A percentile compares a stretch with the other conserved stretches of the same genome.
Evolutionary conservation across 2,888 invertebrate species (phyloP).

Genomic region (Diabrotica balteata): DNA sequence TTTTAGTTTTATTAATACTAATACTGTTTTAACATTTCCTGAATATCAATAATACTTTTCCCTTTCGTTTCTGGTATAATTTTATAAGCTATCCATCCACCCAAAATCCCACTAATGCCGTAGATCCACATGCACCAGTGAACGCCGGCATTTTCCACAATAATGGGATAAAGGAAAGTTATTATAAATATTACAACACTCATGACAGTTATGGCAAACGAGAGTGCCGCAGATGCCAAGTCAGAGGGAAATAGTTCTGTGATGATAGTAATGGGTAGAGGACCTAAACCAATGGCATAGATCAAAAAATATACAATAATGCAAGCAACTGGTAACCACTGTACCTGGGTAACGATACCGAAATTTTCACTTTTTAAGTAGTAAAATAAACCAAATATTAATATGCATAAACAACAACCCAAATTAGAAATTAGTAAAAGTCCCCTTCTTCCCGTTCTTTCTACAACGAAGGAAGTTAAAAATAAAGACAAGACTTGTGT

Average conservation of each 20-base stretch:
- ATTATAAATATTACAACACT: slow-evolving; percentile 16
- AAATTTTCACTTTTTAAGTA: slow-evolving; percentile 60
- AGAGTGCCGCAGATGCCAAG: slow-evolving; percentile 70
- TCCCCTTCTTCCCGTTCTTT: slow-evolving; percentile 73
- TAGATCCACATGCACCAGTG: slow-evolving; percentile 12
- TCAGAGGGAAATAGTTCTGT: slow-evolving; percentile 81
- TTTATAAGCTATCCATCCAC: neutral
- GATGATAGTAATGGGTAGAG: slow-evolving; percentile 80
- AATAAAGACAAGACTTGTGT: slow-evolving; percentile 71
- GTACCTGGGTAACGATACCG: slow-evolving; percentile 54
- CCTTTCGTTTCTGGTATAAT: slow-evolving; percentile 14
- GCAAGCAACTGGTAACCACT: slow-evolving; percentile 74
- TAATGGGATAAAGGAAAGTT: slow-evolving; percentile 21
- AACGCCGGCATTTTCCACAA: slow-evolving; percentile 6
- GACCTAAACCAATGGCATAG: slow-evolving; percentile 75
- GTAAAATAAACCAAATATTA: slow-evolving; percentile 67
- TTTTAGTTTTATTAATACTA: neutral
- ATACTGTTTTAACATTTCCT: slow-evolving; percentile 3
- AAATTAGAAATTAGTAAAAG: slow-evolving; percentile 73
- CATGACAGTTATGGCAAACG: slow-evolving; percentile 22
- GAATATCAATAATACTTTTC: slow-evolving; percentile 5
- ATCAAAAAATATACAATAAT: slow-evolving; percentile 74
- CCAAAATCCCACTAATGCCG: slow-evolving; percentile 2
- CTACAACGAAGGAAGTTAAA: slow-evolving; percentile 75
- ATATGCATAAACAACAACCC: slow-evolving; percentile 69